Evolutionary conservation across 2,113 vertebrate genomes (phyloP), one percentile per base, ranked within the genome.

Genomic region (Equus quagga): DNA sequence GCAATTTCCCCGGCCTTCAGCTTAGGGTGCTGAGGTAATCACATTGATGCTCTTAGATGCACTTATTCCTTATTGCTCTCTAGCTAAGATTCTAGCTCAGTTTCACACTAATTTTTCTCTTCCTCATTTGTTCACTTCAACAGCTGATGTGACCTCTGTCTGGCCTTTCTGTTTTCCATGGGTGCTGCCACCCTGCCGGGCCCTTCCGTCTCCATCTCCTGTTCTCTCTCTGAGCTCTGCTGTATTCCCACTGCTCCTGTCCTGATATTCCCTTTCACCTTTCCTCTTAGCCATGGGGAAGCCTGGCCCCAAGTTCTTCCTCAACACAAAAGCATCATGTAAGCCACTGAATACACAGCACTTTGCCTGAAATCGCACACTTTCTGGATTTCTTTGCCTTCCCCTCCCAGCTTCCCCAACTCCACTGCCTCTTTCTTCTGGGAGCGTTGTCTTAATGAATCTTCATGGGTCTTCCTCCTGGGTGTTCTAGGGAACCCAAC

Each of bases 21-120:
- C 94, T 46, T 91, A 80, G 78, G 96, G 92, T 1, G 65, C 49
- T 21, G 96, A 98, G 98, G 98, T 98, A 97, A 89, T 49, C 5
- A 4, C 1, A 31, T 31, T 21, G 14, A 8, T 44, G 44, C 11
- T 54, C 28, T 76, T 14, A 10, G 41, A 2, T 6, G 36, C 18
- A 19, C 5, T 33, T 12, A 12, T 18, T 46, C n/a, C n/a, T n/a
- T 46, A 11, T 44, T 33, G 1, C 33, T 41, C 21, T 44, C 54
- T 49, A 10, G 15, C 2, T 28, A 6, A 19, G 78, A 5, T 7
- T 9, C 10, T 0, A 26, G 13, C 21, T 79, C 15, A 1, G 0
- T 44, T 12, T 17, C 18, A 41, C 46, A 21, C 36, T 36, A 6
- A 23, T 17, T 9, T 12, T 65, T 9, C 31, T 88, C n/a, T 36